Conservation (phyloP, 1,140 invertebrate genomes). For the Araneus ventricosus region DNA sequence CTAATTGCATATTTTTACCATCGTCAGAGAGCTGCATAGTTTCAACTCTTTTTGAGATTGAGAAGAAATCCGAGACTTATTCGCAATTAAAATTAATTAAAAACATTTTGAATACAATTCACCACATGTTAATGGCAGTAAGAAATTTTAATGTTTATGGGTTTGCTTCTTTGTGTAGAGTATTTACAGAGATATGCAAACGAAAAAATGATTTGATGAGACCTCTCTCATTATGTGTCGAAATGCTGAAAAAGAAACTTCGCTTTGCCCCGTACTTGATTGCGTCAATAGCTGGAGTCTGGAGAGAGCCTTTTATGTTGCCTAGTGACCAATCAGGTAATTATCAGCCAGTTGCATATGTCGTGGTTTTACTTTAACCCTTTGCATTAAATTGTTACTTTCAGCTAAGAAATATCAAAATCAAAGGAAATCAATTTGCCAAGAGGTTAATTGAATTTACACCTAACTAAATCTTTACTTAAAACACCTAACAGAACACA, state of each 20-base stretch:
- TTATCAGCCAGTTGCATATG: background rate
- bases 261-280: background rate
- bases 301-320: background rate
- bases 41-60: background rate
- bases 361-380: no score
- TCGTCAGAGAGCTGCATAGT: background rate
- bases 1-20: background rate
- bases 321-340: background rate
- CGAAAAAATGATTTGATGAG: no score
- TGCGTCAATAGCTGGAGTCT: conserved; percentile 29
- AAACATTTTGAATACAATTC: background rate
- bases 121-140: background rate
- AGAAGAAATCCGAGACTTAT: background rate
- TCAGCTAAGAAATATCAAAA: no score
- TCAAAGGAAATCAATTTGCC: no score
- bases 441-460: no score
- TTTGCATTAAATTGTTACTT: no score
- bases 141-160: background rate
- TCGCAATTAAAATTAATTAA: background rate
- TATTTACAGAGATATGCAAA: conserved; percentile 34
- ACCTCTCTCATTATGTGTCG: background rate
- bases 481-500: no score
- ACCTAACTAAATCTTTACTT: no score
- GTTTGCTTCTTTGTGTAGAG: background rate
- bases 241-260: background rate